Base-by-base conservation (phyloP, 2,888 invertebrate genomes). In the Patella depressa region DNA sequence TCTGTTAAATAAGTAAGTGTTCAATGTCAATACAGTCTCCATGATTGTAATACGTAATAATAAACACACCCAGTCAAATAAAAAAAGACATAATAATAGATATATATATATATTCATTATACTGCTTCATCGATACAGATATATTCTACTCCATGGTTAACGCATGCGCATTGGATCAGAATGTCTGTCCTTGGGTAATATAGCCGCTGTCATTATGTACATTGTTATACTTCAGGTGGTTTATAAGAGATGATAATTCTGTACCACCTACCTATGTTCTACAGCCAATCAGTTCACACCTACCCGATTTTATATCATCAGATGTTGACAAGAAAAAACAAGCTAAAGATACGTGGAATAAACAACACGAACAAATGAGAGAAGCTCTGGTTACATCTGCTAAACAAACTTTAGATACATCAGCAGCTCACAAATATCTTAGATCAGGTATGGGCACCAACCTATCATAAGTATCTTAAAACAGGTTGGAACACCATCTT, bases 151-250 rank as follows among this genome's bases (percentile, higher is more conserved):
- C n/a, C n/a, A n/a, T n/a, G n/a, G n/a, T n/a, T n/a, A n/a, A n/a
- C n/a, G n/a, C n/a, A n/a, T n/a, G n/a, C n/a, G n/a, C n/a, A n/a
- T n/a, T n/a, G n/a, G n/a, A n/a, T n/a, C n/a, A n/a, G 29, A 29
- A 29, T 1, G 3, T 29, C 29, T 34, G 7, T 0, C 34, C 34
- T 34, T 34, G 5, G 5, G 34, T 45, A 9, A 45, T 45, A 45
- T 4, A 45, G 45, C 9, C 45, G 9, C 1, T 45, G 45, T 1
- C 45, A 45, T 45, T 1, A 45, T 45, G 9, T 9, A 45, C 9
- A 45, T 45, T 45, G 2, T 65, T 97, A 19, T 24, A 53, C 57
- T 75, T 19, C 53, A 87, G 87, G 75, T 87, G 87, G 87, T 87
- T 83, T 59, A 80, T 72, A 15, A 78, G 78, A 71, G 86, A 87